phyloP scores from a whole-genome alignment of 2,113 vertebrate species.

The Sus scrofa region T2T-Sscrofa CM000830.6:66878501-66879000 shows the following conservation, averaged over 20 bases:
- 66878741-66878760: no score
- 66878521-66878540: not conserved
- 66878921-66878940: not conserved
- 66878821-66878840: not conserved
- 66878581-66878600: not conserved
- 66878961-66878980: not conserved
- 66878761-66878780: no score
- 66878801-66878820: no score
- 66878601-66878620: not conserved
- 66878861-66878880: not conserved
- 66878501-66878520: not conserved
- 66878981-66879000: not conserved
- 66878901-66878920: not conserved
- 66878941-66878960: not conserved
- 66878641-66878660: no score
- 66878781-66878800: no score
- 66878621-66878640: no score
- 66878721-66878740: no score
- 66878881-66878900: not conserved
- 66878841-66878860: not conserved
- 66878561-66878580: conserved; percentile 11
- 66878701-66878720: no score
- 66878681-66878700: no score
- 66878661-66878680: no score
- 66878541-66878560: not conserved